These are phyloP conservation scores for Plumapathes pennacea DNA, from an alignment of 92 coral and sea anemone genomes.

Conservation along the genomic window DNA sequence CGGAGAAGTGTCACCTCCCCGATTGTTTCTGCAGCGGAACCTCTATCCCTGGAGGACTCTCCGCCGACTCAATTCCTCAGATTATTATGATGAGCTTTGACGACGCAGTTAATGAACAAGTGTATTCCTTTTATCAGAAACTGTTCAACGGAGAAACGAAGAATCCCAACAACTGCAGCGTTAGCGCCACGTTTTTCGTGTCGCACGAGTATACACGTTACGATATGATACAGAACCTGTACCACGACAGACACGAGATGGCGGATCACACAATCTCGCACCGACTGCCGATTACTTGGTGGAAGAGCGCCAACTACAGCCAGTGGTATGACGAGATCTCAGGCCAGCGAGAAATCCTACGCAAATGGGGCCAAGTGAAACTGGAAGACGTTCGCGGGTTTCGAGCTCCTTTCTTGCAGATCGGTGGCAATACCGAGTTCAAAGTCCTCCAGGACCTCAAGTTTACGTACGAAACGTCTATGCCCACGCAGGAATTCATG, in stretches of 20 bases:
- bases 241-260: constrained; percentile 65
- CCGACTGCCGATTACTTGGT: constrained; percentile 56
- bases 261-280: constrained; percentile 60
- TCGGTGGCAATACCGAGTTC: constrained; percentile 69
- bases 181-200: constrained; percentile 68
- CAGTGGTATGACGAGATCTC: constrained; percentile 46
- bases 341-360: constrained; percentile 61
- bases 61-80: constrained; percentile 47
- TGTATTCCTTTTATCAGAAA: constrained; percentile 34
- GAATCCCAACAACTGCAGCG: constrained; percentile 67
- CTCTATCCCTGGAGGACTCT: constrained; percentile 50
- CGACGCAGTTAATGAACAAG: constrained; percentile 40
- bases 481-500: constrained; percentile 42
- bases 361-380: constrained; percentile 52
- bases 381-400: constrained; percentile 51
- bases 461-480: constrained; percentile 63
- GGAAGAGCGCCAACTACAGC: constrained; percentile 51
- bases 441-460: constrained; percentile 36
- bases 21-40: constrained; percentile 65
- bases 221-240: constrained; percentile 45
- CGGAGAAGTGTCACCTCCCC: constrained; percentile 57
- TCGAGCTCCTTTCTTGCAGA: constrained; percentile 60
- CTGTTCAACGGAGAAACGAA: constrained; percentile 44
- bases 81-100: constrained; percentile 55
- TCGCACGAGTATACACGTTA: constrained; percentile 67